phyloP scores from a whole-genome alignment of 2,888 invertebrate species.

The Synanthedon myopaeformis region DNA sequence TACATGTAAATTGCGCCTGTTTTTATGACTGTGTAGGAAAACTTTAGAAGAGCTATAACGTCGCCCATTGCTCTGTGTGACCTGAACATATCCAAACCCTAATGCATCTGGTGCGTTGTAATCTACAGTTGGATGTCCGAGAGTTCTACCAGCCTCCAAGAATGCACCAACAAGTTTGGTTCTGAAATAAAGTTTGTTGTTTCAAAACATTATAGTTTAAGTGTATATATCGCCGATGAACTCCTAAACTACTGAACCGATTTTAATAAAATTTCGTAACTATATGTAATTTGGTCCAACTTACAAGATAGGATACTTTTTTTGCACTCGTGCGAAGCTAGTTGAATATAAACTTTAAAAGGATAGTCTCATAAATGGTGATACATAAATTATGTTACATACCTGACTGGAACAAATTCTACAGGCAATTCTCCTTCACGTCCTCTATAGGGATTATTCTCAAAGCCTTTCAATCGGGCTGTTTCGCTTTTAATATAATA shows the following conservation, averaged over 20 bases:
- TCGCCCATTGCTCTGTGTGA: conserved; percentile 70
- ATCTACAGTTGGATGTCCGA: conserved; percentile 75
- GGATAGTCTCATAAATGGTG: not conserved
- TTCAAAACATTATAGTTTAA: not conserved
- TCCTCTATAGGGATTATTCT: conserved; percentile 63
- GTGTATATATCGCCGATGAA: not conserved
- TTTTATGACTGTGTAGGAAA: conserved; percentile 65
- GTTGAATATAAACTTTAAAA: not conserved
- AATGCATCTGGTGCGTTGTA: conserved; percentile 72
- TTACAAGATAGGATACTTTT: too few species aligned
- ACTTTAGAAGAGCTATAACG: conserved; percentile 72
- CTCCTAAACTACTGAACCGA: too few species aligned
- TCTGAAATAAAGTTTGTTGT: conserved; percentile 18
- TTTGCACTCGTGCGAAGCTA: too few species aligned
- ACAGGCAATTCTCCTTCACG: conserved; percentile 70
- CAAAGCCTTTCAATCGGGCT: conserved; percentile 38
- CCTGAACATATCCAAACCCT: conserved; percentile 74
- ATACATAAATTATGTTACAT: not conserved
- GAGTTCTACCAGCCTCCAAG: conserved; percentile 71
- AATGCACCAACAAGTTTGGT: conserved; percentile 72
- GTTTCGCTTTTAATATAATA: conserved; percentile 73
- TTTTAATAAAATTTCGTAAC: too few species aligned
- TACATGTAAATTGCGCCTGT: conserved; percentile 69
- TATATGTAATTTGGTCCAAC: too few species aligned
- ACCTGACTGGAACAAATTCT: conserved; percentile 63